These are phyloP conservation scores for Notothenia coriiceps DNA, from an alignment of 2,113 vertebrate genomes.

Conservation along the genomic window DNA sequence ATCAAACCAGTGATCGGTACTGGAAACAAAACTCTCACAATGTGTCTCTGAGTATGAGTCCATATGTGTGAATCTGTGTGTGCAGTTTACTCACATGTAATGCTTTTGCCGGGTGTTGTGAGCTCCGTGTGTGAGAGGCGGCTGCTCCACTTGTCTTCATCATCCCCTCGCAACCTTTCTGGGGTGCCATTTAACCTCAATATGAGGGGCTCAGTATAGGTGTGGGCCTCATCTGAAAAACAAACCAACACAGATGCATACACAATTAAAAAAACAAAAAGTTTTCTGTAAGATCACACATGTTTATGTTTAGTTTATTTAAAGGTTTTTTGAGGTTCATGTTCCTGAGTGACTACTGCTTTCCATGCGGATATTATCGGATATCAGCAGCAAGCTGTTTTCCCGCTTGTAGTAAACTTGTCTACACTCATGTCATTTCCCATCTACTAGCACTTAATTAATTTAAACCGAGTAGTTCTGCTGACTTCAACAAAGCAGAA, in stretches of 20 bases:
- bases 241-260: slow-evolving; percentile 44
- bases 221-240: slow-evolving; percentile 73
- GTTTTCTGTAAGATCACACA: slow-evolving; percentile 5
- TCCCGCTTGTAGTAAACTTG: slow-evolving; percentile 44
- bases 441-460: slow-evolving; percentile 70
- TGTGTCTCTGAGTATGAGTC: slow-evolving; percentile 9
- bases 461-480: slow-evolving; percentile 68
- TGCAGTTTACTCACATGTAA: slow-evolving; percentile 82
- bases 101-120: slow-evolving; percentile 69
- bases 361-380: slow-evolving; percentile 28
- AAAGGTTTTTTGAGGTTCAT: background rate
- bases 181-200: slow-evolving; percentile 72
- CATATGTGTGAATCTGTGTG: slow-evolving; percentile 23
- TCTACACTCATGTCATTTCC: slow-evolving; percentile 62
- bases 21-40: slow-evolving; percentile 71
- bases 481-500: slow-evolving; percentile 79
- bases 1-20: slow-evolving; percentile 68
- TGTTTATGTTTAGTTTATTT: slow-evolving; percentile 4
- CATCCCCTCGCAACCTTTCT: slow-evolving; percentile 50
- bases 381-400: slow-evolving; percentile 43
- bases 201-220: slow-evolving; percentile 77
- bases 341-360: background rate
- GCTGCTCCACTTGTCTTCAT: slow-evolving; percentile 66
- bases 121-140: slow-evolving; percentile 65
- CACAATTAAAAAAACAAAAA: background rate